phyloP scores from a whole-genome alignment of 2,888 invertebrate genomes.

The Lepas anatifera region DNA sequence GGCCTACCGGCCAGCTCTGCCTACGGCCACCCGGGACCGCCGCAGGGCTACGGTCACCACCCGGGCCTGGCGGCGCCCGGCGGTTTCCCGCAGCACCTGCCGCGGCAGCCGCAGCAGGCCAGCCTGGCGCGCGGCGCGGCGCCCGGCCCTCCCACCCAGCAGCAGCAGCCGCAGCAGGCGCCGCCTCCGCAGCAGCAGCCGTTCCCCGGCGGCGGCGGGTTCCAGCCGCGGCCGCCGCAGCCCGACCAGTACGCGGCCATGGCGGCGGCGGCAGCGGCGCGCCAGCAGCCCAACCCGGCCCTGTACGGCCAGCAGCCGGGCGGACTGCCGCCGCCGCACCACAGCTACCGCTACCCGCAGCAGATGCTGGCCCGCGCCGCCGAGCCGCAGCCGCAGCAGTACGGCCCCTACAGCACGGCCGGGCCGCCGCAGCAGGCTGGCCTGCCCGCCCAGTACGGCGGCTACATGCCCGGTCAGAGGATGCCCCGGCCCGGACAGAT shows the following conservation, averaged over 20 bases:
- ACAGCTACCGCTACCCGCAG: not conserved
- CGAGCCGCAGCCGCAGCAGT: not conserved
- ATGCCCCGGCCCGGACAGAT: conserved; percentile 6
- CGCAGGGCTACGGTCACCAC: conserved; percentile 1
- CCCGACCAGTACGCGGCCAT: not conserved
- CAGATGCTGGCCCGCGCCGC: not conserved
- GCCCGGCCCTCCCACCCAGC: not conserved
- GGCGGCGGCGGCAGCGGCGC: not conserved
- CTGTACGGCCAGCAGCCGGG: not conserved
- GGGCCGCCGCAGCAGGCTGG: not conserved
- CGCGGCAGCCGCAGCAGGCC: not conserved
- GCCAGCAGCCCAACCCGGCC: not conserved
- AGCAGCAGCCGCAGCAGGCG: not conserved
- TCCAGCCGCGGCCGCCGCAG: not conserved
- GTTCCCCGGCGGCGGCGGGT: not conserved
- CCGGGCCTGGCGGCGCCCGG: not conserved
- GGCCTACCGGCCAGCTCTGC: not conserved
- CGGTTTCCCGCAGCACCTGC: conserved; percentile 1
- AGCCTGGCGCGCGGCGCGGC: not conserved
- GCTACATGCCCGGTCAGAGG: conserved; percentile 3
- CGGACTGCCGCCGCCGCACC: conserved; percentile 4
- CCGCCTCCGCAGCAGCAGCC: no score
- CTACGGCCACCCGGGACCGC: not conserved
- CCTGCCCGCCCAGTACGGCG: not conserved
- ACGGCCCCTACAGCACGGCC: not conserved